These are phyloP conservation scores for Merodon equestris DNA, from an alignment of 2,888 invertebrate genomes.

Conservation along the genomic window DNA sequence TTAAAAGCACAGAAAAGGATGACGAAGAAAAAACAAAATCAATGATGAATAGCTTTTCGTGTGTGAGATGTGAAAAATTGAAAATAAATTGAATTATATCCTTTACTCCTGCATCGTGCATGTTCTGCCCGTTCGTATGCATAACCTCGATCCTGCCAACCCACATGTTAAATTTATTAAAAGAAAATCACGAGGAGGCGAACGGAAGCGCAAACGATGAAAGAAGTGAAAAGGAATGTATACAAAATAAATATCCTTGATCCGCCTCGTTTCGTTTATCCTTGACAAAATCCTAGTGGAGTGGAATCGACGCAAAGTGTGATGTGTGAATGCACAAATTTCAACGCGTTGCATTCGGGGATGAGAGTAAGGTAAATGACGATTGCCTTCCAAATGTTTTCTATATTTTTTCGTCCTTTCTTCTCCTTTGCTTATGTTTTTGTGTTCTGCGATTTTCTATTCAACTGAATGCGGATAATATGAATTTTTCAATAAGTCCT, in stretches of 20 bases:
- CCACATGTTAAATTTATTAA: constrained; percentile 45
- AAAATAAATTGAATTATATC: constrained; percentile 58
- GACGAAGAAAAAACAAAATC: constrained; percentile 13
- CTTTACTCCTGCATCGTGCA: constrained; percentile 6
- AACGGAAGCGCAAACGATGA: neutral
- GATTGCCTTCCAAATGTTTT: constrained; percentile 26
- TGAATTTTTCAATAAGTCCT: constrained; percentile 37
- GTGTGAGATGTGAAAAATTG: constrained; percentile 46
- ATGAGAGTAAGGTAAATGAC: constrained; percentile 22
- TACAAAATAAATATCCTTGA: constrained; percentile 31
- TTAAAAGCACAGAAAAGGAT: constrained; percentile 1
- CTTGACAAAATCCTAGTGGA: constrained; percentile 22
- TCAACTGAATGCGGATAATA: constrained; percentile 38
- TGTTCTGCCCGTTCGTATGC: neutral
- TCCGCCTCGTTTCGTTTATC: neutral
- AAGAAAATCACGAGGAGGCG: constrained; percentile 31
- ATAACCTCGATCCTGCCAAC: no score
- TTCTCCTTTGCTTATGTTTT: no score
- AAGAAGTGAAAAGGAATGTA: constrained; percentile 17
- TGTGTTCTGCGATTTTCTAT: constrained; percentile 22
- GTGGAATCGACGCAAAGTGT: constrained; percentile 11
- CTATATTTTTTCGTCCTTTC: neutral
- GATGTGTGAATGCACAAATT: neutral
- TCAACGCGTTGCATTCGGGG: neutral
- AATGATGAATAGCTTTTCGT: constrained; percentile 47